Evolutionary conservation across 2,797 vertebrate species (phyloP).

Genomic region (Lateolabrax maculatus): DNA sequence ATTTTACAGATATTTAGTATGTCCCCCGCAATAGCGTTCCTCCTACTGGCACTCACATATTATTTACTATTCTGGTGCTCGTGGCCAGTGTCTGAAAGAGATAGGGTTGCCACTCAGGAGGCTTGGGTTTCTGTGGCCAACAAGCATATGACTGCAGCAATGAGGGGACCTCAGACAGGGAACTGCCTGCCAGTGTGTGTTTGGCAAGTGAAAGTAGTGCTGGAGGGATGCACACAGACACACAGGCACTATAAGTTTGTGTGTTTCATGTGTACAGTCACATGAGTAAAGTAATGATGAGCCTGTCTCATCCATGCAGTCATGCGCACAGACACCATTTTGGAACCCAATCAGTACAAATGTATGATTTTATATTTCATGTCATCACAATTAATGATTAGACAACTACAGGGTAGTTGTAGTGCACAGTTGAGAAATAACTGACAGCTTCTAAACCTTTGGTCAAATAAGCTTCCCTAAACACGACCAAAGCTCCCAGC

Average conservation of each 20-base stretch:
- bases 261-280: conserved; percentile 34
- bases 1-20: conserved; percentile 87
- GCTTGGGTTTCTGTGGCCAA: conserved; percentile 90
- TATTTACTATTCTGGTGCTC: conserved; percentile 95
- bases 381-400: conserved; percentile 28
- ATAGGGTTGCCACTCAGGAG: conserved; percentile 87
- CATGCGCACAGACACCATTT: neutral
- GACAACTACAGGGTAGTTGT: neutral
- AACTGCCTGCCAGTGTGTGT: conserved; percentile 38
- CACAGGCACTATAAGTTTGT: neutral
- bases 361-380: conserved; percentile 30
- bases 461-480: conserved; percentile 11
- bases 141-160: conserved; percentile 90
- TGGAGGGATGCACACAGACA: conserved; percentile 27
- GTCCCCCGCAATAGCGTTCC: conserved; percentile 75
- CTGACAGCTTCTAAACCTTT: neutral
- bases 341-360: conserved; percentile 16
- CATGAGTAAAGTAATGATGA: conserved; percentile 13
- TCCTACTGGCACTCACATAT: conserved; percentile 82
- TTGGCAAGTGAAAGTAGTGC: conserved; percentile 51
- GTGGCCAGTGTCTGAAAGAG: conserved; percentile 86
- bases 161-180: conserved; percentile 79
- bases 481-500: conserved; percentile 23
- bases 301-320: neutral
- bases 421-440: neutral